These are phyloP conservation scores for Neuroscelio doddi DNA, from an alignment of 2,888 invertebrate genomes.

Conservation along the genomic window DNA sequence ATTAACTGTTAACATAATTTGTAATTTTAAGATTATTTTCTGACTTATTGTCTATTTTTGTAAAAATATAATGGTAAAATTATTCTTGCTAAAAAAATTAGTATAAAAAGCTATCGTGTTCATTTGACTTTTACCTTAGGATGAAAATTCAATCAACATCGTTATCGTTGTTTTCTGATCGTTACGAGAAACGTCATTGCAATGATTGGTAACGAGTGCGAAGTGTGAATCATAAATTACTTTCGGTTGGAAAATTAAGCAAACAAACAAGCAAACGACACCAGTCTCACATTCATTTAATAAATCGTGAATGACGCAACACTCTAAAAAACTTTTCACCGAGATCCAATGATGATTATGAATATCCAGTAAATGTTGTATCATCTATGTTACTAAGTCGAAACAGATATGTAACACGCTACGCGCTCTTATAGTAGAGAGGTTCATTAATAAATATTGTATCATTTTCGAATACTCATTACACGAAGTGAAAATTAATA, in stretches of 20 bases:
- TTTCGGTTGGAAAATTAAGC: constrained; percentile 13
- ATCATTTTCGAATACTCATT: constrained; percentile 2
- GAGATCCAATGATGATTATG: constrained; percentile 10
- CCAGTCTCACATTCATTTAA: neutral
- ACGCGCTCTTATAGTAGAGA: neutral
- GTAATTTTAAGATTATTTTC: no score
- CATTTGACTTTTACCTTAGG: neutral
- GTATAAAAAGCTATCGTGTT: no score
- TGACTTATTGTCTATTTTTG: no score
- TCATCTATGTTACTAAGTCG: no score
- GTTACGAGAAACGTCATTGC: neutral
- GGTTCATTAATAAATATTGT: constrained; percentile 6
- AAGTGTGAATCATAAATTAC: constrained; percentile 13
- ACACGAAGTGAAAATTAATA: constrained; percentile 12
- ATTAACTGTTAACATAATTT: neutral
- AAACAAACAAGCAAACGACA: neutral
- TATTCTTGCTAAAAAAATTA: no score
- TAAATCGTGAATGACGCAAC: constrained; percentile 8
- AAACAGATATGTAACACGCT: constrained; percentile 2
- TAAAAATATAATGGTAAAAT: no score
- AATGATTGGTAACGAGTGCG: no score
- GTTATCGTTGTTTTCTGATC: constrained; percentile 9
- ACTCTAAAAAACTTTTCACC: neutral
- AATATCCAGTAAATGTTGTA: constrained; percentile 5
- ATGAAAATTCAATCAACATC: neutral